A percentile compares a stretch with the other conserved stretches of the same genome.
These are phyloP conservation scores for Sebastes vulpes DNA, from an alignment of 2,797 vertebrate genomes.

Conservation along the genomic window DNA sequence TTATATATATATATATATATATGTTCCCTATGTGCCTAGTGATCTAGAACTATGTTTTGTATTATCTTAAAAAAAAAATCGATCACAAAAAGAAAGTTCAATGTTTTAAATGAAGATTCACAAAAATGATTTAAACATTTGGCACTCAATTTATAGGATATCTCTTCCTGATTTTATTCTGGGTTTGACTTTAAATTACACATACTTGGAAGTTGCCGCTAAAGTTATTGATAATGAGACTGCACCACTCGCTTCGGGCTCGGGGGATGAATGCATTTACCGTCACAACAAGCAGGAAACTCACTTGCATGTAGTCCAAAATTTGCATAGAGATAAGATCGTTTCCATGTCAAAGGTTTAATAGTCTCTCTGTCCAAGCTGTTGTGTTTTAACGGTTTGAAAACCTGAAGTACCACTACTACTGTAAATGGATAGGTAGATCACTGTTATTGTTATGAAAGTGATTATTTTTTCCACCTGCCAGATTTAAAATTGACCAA, in stretches of 20 bases:
- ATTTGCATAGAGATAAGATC: constrained; percentile 43
- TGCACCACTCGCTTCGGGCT: background rate
- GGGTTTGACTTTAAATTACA: background rate
- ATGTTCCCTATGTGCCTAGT: too few species aligned
- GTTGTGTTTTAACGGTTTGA: constrained; percentile 6
- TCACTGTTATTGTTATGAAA: background rate
- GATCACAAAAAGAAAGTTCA: too few species aligned
- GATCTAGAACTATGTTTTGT: too few species aligned
- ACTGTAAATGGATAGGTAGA: background rate
- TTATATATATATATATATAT: too few species aligned
- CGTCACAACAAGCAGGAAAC: constrained; percentile 26
- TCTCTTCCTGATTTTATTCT: background rate
- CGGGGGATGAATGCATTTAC: background rate
- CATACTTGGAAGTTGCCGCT: background rate
- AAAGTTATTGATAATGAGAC: background rate
- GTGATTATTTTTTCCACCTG: background rate
- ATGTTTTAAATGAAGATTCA: background rate
- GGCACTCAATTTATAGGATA: background rate
- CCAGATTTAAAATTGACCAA: background rate
- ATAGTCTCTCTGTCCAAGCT: constrained; percentile 6
- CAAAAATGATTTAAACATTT: background rate
- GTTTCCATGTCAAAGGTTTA: constrained; percentile 25
- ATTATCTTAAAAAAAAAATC: too few species aligned
- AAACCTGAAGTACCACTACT: background rate
- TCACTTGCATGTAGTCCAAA: constrained; percentile 2